phyloP scores from a whole-genome alignment of 1,140 invertebrate genomes.

The Hormaphis cornu region DNA sequence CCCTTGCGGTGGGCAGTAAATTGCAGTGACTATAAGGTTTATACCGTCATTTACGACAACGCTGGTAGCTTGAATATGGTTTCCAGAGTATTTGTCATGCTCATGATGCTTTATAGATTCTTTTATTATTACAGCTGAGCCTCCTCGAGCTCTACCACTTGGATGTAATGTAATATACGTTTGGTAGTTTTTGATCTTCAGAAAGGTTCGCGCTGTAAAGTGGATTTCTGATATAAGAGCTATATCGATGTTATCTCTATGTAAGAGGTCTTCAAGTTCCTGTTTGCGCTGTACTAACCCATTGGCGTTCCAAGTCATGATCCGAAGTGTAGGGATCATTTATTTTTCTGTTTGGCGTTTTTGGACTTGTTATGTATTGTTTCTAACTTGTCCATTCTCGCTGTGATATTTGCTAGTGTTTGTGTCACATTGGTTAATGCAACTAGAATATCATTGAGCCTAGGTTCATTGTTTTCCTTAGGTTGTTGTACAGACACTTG shows the following conservation, averaged over 20 bases:
- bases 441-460: background rate
- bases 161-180: conserved; percentile 37
- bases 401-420: too few species aligned
- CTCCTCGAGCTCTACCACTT: conserved; percentile 39
- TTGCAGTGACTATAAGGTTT: too few species aligned
- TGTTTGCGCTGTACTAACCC: conserved; percentile 31
- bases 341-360: too few species aligned
- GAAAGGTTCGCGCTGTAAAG: conserved; percentile 32
- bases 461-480: conserved; percentile 27
- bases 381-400: too few species aligned
- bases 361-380: too few species aligned
- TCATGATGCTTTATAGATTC: too few species aligned
- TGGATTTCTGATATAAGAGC: conserved; percentile 35
- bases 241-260: conserved; percentile 35
- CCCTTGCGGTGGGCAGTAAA: conserved; percentile 33
- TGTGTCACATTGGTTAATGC: background rate
- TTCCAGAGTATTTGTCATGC: too few species aligned
- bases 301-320: conserved; percentile 34
- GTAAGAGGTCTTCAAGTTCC: conserved; percentile 34
- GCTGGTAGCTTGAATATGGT: too few species aligned
- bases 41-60: too few species aligned
- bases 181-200: conserved; percentile 35
- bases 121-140: too few species aligned
- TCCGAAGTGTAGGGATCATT: background rate
- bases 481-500: background rate